These are phyloP conservation scores for Raja brachyura DNA, from an alignment of 2,113 vertebrate species.

Conservation along the genomic window DNA sequence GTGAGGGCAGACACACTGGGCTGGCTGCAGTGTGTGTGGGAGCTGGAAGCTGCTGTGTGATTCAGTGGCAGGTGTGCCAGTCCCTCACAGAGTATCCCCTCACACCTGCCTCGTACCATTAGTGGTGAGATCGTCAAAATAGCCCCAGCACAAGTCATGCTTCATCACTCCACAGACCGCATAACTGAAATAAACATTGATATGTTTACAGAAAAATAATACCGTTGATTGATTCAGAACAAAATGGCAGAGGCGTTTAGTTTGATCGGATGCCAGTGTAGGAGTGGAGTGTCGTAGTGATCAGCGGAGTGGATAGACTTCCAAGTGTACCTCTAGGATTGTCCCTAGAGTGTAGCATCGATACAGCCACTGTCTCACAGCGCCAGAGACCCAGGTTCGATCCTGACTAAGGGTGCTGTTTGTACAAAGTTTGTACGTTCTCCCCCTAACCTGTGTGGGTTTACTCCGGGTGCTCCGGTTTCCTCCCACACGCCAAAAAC, in stretches of 20 bases:
- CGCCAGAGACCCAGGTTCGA: too few species aligned
- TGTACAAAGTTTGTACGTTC: too few species aligned
- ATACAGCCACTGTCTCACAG: too few species aligned
- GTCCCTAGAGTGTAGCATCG: too few species aligned
- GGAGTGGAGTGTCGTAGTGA: not conserved
- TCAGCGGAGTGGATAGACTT: too few species aligned
- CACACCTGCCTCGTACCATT: not conserved
- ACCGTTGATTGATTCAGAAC: not conserved
- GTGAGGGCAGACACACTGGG: not conserved
- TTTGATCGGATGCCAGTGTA: not conserved
- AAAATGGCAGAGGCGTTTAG: not conserved
- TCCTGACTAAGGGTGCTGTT: too few species aligned
- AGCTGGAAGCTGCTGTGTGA: not conserved
- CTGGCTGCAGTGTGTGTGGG: not conserved
- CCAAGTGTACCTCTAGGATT: too few species aligned
- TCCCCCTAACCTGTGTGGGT: too few species aligned
- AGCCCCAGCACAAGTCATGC: constrained; percentile 11
- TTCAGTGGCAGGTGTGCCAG: not conserved
- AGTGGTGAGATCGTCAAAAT: constrained; percentile 3
- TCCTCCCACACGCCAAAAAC: too few species aligned
- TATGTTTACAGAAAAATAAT: not conserved
- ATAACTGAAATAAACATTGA: not conserved
- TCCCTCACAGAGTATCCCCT: not conserved
- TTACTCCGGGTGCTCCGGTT: too few species aligned
- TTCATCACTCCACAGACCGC: not conserved